Evolutionary conservation across 1,140 invertebrate genomes (phyloP).

Genomic region (Brachionus paranguensis): DNA sequence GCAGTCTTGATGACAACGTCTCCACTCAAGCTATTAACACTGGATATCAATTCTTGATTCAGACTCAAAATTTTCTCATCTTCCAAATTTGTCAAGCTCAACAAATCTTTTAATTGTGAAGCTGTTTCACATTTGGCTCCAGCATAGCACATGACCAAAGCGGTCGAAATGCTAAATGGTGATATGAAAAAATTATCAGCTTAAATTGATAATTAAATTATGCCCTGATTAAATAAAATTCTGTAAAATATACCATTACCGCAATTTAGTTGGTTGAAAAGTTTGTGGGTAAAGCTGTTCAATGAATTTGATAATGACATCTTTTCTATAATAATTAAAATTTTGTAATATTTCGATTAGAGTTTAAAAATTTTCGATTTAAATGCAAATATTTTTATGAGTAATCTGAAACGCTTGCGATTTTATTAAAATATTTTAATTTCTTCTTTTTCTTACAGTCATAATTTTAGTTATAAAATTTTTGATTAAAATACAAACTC

Average conservation of each 20-base stretch:
- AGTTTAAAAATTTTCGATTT: too few species aligned
- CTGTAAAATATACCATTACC: not conserved
- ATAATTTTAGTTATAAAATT: too few species aligned
- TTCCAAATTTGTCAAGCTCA: not conserved
- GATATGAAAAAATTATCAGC: slow-evolving; percentile 38
- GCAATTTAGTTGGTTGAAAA: not conserved
- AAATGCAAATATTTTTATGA: too few species aligned
- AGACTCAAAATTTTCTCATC: not conserved
- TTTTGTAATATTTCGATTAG: too few species aligned
- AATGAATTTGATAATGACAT: slow-evolving; percentile 12
- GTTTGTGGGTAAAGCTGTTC: slow-evolving; percentile 22
- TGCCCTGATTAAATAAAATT: not conserved
- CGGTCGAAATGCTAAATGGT: slow-evolving; percentile 63
- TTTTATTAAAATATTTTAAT: too few species aligned
- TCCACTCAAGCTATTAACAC: not conserved
- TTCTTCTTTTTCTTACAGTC: too few species aligned
- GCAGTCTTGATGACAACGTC: not conserved
- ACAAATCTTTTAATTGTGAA: slow-evolving; percentile 58
- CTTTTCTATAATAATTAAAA: not conserved
- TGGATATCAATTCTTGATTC: not conserved
- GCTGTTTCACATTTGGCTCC: slow-evolving; percentile 65
- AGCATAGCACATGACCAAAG: slow-evolving; percentile 63
- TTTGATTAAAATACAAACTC: too few species aligned
- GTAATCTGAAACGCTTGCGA: too few species aligned
- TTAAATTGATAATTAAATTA: not conserved